phyloP scores from a whole-genome alignment of 2,888 invertebrate genomes.

The Drosophila rellima region DNA sequence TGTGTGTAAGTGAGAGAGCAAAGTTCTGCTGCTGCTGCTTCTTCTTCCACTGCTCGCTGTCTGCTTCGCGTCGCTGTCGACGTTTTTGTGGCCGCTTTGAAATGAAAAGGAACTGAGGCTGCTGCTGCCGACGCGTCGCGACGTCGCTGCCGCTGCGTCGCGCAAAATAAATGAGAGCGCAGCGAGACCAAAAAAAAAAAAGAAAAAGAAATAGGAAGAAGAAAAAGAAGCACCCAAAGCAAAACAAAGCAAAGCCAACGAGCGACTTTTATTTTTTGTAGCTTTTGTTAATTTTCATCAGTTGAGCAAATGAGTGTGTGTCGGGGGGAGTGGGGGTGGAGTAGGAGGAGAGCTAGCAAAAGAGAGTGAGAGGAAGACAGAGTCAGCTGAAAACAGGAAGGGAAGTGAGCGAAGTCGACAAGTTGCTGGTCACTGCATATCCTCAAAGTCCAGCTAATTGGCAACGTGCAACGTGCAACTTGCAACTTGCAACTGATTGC shows the following conservation, averaged over 20 bases:
- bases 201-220: not conserved
- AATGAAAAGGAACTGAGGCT: constrained; percentile 67
- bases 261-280: constrained; percentile 28
- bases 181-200: constrained; percentile 43
- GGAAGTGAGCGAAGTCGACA: not conserved
- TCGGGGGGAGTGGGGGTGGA: not conserved
- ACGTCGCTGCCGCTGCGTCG: constrained; percentile 21
- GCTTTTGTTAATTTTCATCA: constrained; percentile 72
- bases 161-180: constrained; percentile 67
- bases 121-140: constrained; percentile 22
- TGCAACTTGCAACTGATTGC: constrained; percentile 34
- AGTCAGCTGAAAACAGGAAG: constrained; percentile 1
- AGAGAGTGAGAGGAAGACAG: not conserved
- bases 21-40: constrained; percentile 15
- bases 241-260: constrained; percentile 35
- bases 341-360: not conserved
- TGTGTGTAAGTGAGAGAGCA: constrained; percentile 32
- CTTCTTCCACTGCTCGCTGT: constrained; percentile 4
- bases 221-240: constrained; percentile 32
- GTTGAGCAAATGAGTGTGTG: constrained; percentile 59
- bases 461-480: constrained; percentile 20
- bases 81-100: constrained; percentile 56
- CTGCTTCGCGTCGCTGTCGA: constrained; percentile 27
- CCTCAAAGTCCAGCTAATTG: constrained; percentile 45
- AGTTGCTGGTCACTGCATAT: constrained; percentile 14